Conservation (phyloP, 1,140 invertebrate species). For the Acromyrmex heyeri region DNA sequence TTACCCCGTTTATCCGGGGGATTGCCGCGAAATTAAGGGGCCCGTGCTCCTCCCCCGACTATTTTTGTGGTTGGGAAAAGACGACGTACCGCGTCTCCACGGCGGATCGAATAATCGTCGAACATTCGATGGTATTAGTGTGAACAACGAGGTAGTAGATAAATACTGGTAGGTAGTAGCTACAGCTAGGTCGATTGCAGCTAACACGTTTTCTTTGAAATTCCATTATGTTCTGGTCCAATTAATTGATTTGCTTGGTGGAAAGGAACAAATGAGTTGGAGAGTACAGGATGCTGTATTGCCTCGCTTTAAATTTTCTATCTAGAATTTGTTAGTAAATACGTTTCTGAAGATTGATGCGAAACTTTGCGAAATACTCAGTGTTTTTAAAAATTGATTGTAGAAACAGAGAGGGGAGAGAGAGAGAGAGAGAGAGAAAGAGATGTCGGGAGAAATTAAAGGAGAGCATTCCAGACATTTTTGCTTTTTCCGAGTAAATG, state of each 20-base stretch:
- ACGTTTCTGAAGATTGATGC: slow-evolving; percentile 48
- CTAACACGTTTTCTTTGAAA: slow-evolving; percentile 41
- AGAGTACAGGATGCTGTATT: slow-evolving; percentile 22
- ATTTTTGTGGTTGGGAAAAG: slow-evolving; percentile 39
- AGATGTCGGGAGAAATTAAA: slow-evolving; percentile 47
- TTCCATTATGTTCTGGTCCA: slow-evolving; percentile 42
- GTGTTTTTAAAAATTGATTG: slow-evolving; percentile 60
- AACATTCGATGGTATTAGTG: slow-evolving; percentile 53
- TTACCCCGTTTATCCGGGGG: slow-evolving; percentile 75
- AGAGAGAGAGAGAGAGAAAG: not conserved
- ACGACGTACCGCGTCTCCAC: slow-evolving; percentile 21
- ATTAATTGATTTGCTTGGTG: slow-evolving; percentile 47
- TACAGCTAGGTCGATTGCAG: slow-evolving; percentile 36
- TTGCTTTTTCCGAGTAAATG: slow-evolving; percentile 43
- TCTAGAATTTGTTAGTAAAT: slow-evolving; percentile 57
- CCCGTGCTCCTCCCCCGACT: slow-evolving; percentile 16
- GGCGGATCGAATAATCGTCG: slow-evolving; percentile 49
- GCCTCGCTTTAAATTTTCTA: slow-evolving; percentile 55
- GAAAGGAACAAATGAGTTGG: slow-evolving; percentile 47
- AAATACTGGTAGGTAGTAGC: slow-evolving; percentile 49
- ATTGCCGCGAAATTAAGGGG: slow-evolving; percentile 74
- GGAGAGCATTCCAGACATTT: slow-evolving; percentile 51
- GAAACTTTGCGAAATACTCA: slow-evolving; percentile 28
- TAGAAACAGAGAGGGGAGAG: not conserved
- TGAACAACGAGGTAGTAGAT: slow-evolving; percentile 43